Base-by-base conservation (phyloP, 2,113 vertebrate genomes). In the Rhea americana region DNA sequence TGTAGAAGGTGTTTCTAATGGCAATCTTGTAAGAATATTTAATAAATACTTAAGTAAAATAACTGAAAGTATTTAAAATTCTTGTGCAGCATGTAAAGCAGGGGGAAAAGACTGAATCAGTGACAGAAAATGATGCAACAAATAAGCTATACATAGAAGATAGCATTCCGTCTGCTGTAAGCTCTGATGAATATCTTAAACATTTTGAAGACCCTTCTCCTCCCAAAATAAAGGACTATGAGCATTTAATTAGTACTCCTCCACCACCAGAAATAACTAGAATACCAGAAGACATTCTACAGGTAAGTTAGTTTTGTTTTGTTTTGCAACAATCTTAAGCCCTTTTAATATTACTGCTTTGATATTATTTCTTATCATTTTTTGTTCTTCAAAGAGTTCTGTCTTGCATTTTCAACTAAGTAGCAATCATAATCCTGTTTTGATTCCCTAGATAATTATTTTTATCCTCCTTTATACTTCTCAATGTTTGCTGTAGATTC, bases 211-310 rank as follows among this genome's bases (percentile, higher is more conserved):
- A 96, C 50, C 93, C 93, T n/a, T 91, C 97, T 51, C 97, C 97
- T 87, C 97, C 97, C 28, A 62, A 80, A 39, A 90, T 97, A 82
- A 95, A 97, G 17, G 63, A 92, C 21, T 97, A 96, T 20, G 98
- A 97, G 62, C 96, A 97, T 77, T 87, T 98, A 32, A 87, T 97
- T 19, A 72, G 19, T 93, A 97, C 97, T 88, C 98, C 98, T n/a
- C 95, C 97, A 12, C 95, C 97, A 61, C 98, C 98, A 84, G 97
- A 97, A 97, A 95, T 98, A 85, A 98, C 98, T 61, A 77, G 61
- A 24, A 98, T 98, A 94, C 97, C 98, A 85, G 97, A 97, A 47
- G 95, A 98, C 59, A 89, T 98, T 82, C 93, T 97, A 35, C 97
- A 98, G 98, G 98, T 98, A 55, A 86, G 93, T 45, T 68, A 37